Evolutionary conservation across 2,888 invertebrate species (phyloP), one percentile per base, ranked within the genome.

Genomic region (Athrips mouffetella): DNA sequence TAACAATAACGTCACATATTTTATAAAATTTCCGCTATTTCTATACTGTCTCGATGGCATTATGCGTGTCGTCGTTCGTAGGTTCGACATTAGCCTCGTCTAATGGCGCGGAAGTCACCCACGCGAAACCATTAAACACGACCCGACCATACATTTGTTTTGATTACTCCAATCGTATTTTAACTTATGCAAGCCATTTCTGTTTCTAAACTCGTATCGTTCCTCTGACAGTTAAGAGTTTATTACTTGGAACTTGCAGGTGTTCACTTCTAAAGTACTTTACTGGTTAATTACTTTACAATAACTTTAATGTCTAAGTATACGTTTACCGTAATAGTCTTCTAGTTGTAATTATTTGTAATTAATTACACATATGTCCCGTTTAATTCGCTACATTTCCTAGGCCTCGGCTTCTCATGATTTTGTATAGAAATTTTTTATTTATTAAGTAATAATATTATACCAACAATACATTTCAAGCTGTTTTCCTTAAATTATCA

Each of bases 101-200:
- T 72, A 67, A 70, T 65, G 74, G 67, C 58, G 61, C 73, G 72
- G 76, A 75, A 71, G 67, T 71, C 76, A 75, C 78, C 80, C 69
- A 79, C 79, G 73, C 71, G 58, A 42, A 46, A 44, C 62, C 60
- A 76, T 77, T 73, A 63, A 67, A 70, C 71, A 71, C 64, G 57
- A 59, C 50, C 57, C 52, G 47, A 39, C 41, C 42, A 35, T 33
- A 46, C 51, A 45, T 50, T 42, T 50, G 47, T 50, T 50, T 46
- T 50, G 50, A 50, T 42, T 23, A 37, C 31, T 27, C 20, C 16
- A 21, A 47, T 41, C 46, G 40, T 47, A 47, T 50, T 35, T 50
- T 18, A 35, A 20, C 25, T 47, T 47, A 45, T 45, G 35, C 45
- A 35, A 44, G 21, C 27, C 8, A 16, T n/a, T 18, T 33, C 37